Percentiles rank a stretch among this genome's conserved stretches.
phyloP scores from a whole-genome alignment of 2,888 invertebrate species.

The Ypsolopha sequella region DNA sequence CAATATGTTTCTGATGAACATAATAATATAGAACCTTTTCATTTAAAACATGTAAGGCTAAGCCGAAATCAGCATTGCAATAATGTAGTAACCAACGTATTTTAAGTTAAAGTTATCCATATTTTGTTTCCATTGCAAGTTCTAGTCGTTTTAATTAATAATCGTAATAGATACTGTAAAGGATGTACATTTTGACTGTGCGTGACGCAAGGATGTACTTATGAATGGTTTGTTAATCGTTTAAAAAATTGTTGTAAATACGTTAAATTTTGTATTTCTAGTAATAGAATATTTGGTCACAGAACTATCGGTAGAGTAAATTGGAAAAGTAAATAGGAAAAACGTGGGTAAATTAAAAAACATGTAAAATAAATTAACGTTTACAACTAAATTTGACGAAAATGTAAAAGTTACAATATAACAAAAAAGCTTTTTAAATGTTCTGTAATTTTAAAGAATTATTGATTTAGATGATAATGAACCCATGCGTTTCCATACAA shows the following conservation, averaged over 20 bases:
- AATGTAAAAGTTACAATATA: neutral
- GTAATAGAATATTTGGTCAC: conserved; percentile 59
- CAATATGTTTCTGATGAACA: conserved; percentile 25
- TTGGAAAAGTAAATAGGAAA: conserved; percentile 33
- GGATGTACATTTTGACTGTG: conserved; percentile 62
- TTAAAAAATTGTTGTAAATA: conserved; percentile 67
- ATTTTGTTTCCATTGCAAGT: conserved; percentile 44
- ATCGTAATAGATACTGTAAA: conserved; percentile 30
- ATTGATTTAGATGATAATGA: conserved; percentile 19
- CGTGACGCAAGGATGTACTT: conserved; percentile 63
- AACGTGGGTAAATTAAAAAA: conserved; percentile 6
- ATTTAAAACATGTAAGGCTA: conserved; percentile 1
- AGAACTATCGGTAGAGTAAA: conserved; percentile 46
- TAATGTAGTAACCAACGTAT: neutral
- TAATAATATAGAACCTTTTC: neutral
- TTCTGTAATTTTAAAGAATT: neutral
- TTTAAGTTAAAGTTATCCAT: conserved; percentile 23
- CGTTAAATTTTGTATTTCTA: conserved; percentile 72
- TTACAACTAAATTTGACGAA: neutral
- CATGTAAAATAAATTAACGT: conserved; percentile 2
- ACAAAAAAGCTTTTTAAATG: neutral
- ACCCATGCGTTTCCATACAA: conserved; percentile 59
- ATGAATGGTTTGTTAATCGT: conserved; percentile 61
- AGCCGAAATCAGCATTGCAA: neutral
- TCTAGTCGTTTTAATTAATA: conserved; percentile 54